Evolutionary conservation across 2,797 vertebrate species (phyloP).

Genomic region (Coreius guichenoti): DNA sequence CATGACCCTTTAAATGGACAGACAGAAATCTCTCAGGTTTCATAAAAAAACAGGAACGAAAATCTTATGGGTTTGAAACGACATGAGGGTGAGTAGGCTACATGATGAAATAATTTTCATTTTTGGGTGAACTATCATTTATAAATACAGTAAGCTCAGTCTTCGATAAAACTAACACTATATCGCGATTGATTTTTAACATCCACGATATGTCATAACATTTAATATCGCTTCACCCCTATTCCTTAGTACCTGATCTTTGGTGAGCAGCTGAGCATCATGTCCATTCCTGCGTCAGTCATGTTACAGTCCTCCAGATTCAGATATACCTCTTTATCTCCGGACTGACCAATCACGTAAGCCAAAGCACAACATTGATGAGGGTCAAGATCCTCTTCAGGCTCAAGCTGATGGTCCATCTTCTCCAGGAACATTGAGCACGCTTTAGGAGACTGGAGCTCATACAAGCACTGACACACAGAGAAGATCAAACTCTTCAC

Average conservation of each 20-base stretch:
- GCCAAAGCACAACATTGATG: constrained; percentile 55
- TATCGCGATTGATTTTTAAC: too few relatives aligned
- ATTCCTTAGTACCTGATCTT: constrained; percentile 44
- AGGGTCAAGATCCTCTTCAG: constrained; percentile 52
- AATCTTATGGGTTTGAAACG: too few relatives aligned
- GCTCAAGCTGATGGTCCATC: constrained; percentile 33
- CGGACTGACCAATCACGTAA: constrained; percentile 56
- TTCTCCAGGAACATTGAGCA: constrained; percentile 52
- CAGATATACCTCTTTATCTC: constrained; percentile 40
- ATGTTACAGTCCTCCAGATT: constrained; percentile 48
- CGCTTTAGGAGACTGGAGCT: constrained; percentile 54
- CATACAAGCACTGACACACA: constrained; percentile 62
- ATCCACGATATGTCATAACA: too few relatives aligned
- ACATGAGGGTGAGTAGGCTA: too few relatives aligned
- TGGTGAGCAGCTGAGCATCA: constrained; percentile 43
- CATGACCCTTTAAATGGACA: too few relatives aligned
- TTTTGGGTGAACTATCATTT: too few relatives aligned
- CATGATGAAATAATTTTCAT: too few relatives aligned
- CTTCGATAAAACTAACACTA: too few relatives aligned
- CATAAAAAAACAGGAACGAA: too few relatives aligned
- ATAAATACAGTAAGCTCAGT: too few relatives aligned
- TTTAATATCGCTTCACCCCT: too few relatives aligned
- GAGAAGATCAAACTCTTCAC: not conserved
- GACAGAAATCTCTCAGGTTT: too few relatives aligned
- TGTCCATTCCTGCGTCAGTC: constrained; percentile 56